phyloP scores from a whole-genome alignment of 2,797 vertebrate species.

The Sebastes goodei region DNA sequence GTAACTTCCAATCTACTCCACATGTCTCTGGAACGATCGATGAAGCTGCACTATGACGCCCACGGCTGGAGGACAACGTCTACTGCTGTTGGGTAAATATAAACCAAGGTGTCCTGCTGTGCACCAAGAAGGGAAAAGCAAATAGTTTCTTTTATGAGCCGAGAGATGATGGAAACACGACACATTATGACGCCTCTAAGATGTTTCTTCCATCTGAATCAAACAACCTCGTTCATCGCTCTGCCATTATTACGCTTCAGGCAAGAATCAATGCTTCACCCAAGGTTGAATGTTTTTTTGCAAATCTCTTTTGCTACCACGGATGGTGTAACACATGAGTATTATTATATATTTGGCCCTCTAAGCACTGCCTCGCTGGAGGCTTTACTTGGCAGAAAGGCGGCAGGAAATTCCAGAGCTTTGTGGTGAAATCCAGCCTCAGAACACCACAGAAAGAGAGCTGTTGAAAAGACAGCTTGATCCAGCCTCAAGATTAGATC shows the following conservation, averaged over 20 bases:
- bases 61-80: conserved; percentile 7
- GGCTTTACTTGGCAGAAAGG: conserved; percentile 39
- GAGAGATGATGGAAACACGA: conserved; percentile 10
- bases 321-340: not conserved
- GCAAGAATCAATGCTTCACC: not conserved
- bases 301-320: not conserved
- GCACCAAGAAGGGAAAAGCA: conserved; percentile 18
- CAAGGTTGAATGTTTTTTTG: not conserved
- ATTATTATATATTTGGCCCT: conserved; percentile 11
- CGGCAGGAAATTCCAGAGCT: conserved; percentile 55
- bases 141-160: conserved; percentile 7
- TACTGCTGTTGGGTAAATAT: conserved; percentile 30
- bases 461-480: conserved; percentile 11
- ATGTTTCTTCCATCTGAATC: not conserved
- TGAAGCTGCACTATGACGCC: conserved; percentile 21
- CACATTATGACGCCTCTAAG: not conserved
- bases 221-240: not conserved
- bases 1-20: not conserved
- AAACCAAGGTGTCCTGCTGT: conserved; percentile 23
- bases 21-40: not conserved
- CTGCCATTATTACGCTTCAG: not conserved
- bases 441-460: conserved; percentile 15
- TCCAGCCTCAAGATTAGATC: conserved; percentile 15
- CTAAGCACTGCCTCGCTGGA: not conserved
- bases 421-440: conserved; percentile 13